Conservation (phyloP, 2,797 vertebrate genomes). For the Spinus olivaceus region DNA sequence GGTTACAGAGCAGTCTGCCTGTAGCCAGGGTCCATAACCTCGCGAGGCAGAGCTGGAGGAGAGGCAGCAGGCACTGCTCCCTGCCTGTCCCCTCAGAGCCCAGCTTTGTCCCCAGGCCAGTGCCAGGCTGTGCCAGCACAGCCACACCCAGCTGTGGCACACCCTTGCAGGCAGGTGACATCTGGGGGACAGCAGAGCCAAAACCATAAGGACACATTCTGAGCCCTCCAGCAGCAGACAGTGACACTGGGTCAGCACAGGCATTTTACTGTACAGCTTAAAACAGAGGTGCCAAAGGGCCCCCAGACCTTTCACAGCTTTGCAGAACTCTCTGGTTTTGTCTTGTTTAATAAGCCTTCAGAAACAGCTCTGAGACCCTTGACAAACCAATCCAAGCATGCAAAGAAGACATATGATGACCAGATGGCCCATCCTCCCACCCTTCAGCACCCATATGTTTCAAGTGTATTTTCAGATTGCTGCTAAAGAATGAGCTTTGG, state of each 20-base stretch:
- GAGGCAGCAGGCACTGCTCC: rapidly evolving
- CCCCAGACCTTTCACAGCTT: neutral
- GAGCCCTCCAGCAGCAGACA: neutral
- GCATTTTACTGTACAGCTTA: neutral
- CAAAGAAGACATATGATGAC: conserved; percentile 3
- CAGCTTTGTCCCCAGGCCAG: neutral
- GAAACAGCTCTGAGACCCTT: conserved; percentile 6
- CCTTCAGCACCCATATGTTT: conserved; percentile 18
- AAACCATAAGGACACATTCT: rapidly evolving
- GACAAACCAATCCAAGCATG: conserved; percentile 2
- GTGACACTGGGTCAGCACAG: neutral
- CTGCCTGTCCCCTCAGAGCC: too few relatives aligned
- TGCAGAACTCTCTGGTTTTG: neutral
- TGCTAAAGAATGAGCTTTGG: neutral
- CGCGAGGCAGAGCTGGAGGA: rapidly evolving
- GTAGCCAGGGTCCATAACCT: rapidly evolving
- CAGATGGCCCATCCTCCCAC: conserved; percentile 37
- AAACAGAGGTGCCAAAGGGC: neutral
- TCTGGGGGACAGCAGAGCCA: neutral
- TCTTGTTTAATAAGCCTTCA: neutral
- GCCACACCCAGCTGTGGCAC: rapidly evolving
- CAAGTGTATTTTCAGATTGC: neutral
- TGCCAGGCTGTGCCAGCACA: neutral
- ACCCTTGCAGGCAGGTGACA: rapidly evolving
- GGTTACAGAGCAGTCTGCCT: rapidly evolving